Evolutionary conservation across 37 sponge, comb jelly and placozoan genomes (phyloP), one percentile per base, ranked within the genome.

Genomic region (Crambe crambe): DNA sequence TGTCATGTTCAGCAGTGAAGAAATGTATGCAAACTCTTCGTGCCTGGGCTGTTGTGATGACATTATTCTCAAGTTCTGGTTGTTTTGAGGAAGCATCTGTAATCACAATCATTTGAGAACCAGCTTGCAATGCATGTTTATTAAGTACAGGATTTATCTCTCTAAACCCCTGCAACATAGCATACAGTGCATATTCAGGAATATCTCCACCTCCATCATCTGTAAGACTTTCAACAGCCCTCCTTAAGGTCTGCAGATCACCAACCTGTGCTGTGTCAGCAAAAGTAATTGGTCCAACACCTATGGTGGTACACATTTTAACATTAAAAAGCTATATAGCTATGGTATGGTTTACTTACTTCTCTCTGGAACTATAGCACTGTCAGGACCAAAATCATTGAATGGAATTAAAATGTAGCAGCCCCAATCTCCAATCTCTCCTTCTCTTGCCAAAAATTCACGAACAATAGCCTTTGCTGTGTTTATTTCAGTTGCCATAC

Each of bases 171-270:
- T 74, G 4, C 1, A 69, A 41, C 41, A 77, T 71, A n/a, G 54
- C 85, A 54, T 22, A 27, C 23, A 85, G 56, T 25, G 64, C 37
- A 43, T 71, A 77, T 31, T 86, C 86, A 26, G 86, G 80, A 71
- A 37, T 58, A 51, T 86, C 86, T 23, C 86, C 86, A 34, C 86
- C 86, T 9, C 74, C 79, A 74, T 62, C 38, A 15, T 79, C 80
- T 3, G 26, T 29, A 15, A 86, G 41, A 10, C 68, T 34, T 22
- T 72, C 2, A 37, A 79, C 69, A 41, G 60, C 80, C 2, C 1
- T 3, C 18, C 25, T 26, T 6, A 86, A 67, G 17, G n/a, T 37
- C 32, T 64, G 10, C 12, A 86, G 56, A 29, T 79, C 86, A 1
- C 25, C 44, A 1, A 65, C 41, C 3, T 20, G 5, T 30, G 39